A percentile compares a stretch with the other conserved stretches of the same genome.
Evolutionary conservation across 2,888 invertebrate species (phyloP).

Genomic region (Meandrusa payeni): DNA sequence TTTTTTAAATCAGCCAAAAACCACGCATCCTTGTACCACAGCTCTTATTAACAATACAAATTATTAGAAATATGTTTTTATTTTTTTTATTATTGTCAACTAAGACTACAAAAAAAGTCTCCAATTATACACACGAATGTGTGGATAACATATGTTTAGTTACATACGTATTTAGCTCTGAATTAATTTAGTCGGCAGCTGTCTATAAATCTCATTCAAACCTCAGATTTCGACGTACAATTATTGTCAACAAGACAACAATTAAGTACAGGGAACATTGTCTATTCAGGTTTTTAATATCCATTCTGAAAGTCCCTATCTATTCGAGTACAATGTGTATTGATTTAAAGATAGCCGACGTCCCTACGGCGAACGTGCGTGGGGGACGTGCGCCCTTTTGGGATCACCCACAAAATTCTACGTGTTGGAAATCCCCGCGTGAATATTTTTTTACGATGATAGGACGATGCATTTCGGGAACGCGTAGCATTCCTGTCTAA

Average conservation of each 20-base stretch:
- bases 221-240: constrained; percentile 49
- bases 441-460: constrained; percentile 51
- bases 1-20: too few relatives aligned
- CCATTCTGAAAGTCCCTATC: constrained; percentile 45
- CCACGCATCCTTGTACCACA: too few relatives aligned
- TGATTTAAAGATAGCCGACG: constrained; percentile 60
- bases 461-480: constrained; percentile 23
- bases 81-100: too few relatives aligned
- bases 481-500: constrained; percentile 24
- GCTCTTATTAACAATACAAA: too few relatives aligned
- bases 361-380: constrained; percentile 52
- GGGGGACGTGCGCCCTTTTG: constrained; percentile 54
- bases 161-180: too few relatives aligned
- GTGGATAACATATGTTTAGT: too few relatives aligned
- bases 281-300: constrained; percentile 47
- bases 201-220: constrained; percentile 53
- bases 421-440: constrained; percentile 66
- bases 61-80: too few relatives aligned
- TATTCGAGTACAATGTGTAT: constrained; percentile 45
- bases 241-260: constrained; percentile 60
- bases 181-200: constrained; percentile 39
- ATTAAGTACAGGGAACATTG: constrained; percentile 49
- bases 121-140: too few relatives aligned
- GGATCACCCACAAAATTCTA: constrained; percentile 61
- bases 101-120: too few relatives aligned